A percentile compares a stretch with the other conserved stretches of the same genome.
Conservation (phyloP, 2,113 vertebrate genomes). For the Ahaetulla prasina region DNA sequence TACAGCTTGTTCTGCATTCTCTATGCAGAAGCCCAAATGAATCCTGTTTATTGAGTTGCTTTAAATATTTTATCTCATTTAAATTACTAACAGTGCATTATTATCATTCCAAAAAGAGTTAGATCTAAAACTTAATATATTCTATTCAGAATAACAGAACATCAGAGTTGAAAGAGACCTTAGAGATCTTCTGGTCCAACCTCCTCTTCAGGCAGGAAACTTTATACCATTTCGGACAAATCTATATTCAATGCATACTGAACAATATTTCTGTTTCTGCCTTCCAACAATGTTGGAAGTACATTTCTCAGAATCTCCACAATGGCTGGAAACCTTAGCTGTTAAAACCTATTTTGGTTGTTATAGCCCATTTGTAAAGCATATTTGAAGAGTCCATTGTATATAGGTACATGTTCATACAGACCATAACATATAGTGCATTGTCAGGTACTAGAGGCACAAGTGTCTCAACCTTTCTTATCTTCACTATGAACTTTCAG, state of each 20-base stretch:
- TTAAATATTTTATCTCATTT: neutral
- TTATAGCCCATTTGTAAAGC: neutral
- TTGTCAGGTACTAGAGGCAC: neutral
- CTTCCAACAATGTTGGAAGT: neutral
- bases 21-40: conserved; percentile 30
- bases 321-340: neutral
- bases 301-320: neutral
- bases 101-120: neutral
- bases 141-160: neutral
- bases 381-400: neutral
- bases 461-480: neutral
- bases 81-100: neutral
- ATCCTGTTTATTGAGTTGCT: neutral
- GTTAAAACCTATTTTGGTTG: neutral
- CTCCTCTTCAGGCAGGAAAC: neutral
- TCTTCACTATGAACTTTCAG: neutral
- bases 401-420: neutral
- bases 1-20: conserved; percentile 19
- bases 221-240: neutral
- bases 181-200: neutral
- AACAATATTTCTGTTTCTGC: neutral
- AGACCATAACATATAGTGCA: neutral
- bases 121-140: neutral
- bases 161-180: neutral
- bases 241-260: neutral